These are phyloP conservation scores for Saccostrea glomerata DNA, from an alignment of 1,140 invertebrate genomes.

Conservation along the genomic window DNA sequence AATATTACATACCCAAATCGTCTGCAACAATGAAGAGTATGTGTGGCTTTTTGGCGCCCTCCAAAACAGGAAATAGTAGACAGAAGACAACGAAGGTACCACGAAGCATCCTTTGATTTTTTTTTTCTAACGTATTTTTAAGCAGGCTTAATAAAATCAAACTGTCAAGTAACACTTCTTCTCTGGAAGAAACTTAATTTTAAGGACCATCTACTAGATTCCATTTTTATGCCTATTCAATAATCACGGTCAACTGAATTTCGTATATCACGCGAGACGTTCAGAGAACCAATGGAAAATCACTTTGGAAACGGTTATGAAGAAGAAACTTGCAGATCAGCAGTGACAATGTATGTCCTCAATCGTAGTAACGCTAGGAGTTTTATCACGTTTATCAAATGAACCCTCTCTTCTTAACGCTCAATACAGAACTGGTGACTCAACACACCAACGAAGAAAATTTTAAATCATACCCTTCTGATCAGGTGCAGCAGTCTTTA, in stretches of 20 bases:
- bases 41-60: slow-evolving; percentile 24
- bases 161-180: background rate
- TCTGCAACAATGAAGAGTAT: slow-evolving; percentile 51
- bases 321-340: background rate
- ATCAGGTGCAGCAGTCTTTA: background rate
- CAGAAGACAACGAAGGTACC: background rate
- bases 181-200: background rate
- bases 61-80: background rate
- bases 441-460: background rate
- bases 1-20: slow-evolving; percentile 45
- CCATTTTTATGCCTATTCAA: background rate
- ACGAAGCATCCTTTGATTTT: background rate
- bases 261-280: background rate
- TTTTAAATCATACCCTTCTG: background rate
- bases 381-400: slow-evolving; percentile 16
- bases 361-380: background rate
- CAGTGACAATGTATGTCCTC: too few relatives aligned
- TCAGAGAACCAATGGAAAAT: background rate
- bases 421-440: background rate
- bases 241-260: background rate
- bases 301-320: background rate
- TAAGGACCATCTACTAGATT: background rate
- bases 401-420: background rate
- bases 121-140: background rate
- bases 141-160: background rate